Evolutionary conservation across 2,888 invertebrate genomes (phyloP), one percentile per base, ranked within the genome.

Genomic region (Hermodice carunculata): DNA sequence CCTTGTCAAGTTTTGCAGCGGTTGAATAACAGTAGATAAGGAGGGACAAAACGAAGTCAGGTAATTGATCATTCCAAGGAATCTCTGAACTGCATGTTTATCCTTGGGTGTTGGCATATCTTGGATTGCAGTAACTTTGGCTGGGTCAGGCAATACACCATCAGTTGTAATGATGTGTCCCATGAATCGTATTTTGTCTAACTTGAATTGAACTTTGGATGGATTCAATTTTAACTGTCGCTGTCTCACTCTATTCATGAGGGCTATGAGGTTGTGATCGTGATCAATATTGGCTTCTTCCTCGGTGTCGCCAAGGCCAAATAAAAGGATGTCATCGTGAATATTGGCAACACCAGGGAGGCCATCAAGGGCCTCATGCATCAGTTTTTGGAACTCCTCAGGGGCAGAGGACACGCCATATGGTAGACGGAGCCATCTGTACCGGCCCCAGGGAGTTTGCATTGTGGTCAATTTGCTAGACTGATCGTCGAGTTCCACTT

Each of bases 61-160:
- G 28, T 63, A 58, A 51, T 63, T 58, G 14, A 26, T 29, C 58
- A 63, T 63, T 5, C 63, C 57, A 49, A 40, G 28, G 42, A 63
- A 63, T 22, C 49, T 44, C 19, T 34, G 56, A 19, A 56, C 31
- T 29, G 42, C 42, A 43, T 43, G 17, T 24, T 57, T 43, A 26
- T 46, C 46, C 6, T 46, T 5, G 4, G 58, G 58, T 6, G 48
- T 19, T 14, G 63, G 63, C 51, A 63, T 58, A 14, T 63, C 51
- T n/a, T 40, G 48, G 14, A 58, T 40, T 8, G 58, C 63, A 49
- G 14, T 37, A 3, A 58, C 42, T 26, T 63, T 63, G 1, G 40
- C 29, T 8, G 62, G 57, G n/a, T 58, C 63, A 22, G 51, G 24
- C 8, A 26, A 17, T 14, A 63, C 31, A 17, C 57, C 63, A 19